phyloP scores from a whole-genome alignment of 1,140 invertebrate genomes.

The Notospermus geniculatus region DNA sequence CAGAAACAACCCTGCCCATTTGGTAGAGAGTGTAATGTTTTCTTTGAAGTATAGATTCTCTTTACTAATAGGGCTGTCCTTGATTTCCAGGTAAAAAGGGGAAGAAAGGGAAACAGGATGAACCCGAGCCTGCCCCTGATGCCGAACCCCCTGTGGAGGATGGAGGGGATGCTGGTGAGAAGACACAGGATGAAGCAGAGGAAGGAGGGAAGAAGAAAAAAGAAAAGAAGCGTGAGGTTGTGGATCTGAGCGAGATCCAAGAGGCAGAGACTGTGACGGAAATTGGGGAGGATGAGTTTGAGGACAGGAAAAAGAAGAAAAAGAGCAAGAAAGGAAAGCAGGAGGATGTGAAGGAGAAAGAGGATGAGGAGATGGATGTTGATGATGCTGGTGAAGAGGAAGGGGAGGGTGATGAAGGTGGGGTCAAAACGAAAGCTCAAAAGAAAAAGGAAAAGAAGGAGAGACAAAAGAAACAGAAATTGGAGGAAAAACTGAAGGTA shows the following conservation, averaged over 20 bases:
- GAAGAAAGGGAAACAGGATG: constrained; percentile 48
- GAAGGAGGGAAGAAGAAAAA: constrained; percentile 38
- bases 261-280: no score
- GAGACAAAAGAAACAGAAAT: constrained; percentile 72
- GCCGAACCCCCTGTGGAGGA: no score
- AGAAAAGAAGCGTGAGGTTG: constrained; percentile 21
- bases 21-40: not conserved
- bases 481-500: constrained; percentile 46
- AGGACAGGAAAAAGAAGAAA: constrained; percentile 47
- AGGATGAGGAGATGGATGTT: constrained; percentile 19
- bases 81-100: constrained; percentile 29
- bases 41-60: not conserved
- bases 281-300: no score
- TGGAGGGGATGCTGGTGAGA: constrained; percentile 36
- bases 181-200: constrained; percentile 50
- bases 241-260: constrained; percentile 1
- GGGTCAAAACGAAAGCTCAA: constrained; percentile 58
- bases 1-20: not conserved
- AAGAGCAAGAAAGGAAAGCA: constrained; percentile 37
- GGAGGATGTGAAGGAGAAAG: constrained; percentile 22
- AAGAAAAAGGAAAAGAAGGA: constrained; percentile 72
- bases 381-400: constrained; percentile 49
- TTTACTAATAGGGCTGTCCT: no score
- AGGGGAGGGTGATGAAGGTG: constrained; percentile 61
- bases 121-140: no score